Evolutionary conservation across 2,888 invertebrate species (phyloP).

Genomic region (Tenodera sinensis): DNA sequence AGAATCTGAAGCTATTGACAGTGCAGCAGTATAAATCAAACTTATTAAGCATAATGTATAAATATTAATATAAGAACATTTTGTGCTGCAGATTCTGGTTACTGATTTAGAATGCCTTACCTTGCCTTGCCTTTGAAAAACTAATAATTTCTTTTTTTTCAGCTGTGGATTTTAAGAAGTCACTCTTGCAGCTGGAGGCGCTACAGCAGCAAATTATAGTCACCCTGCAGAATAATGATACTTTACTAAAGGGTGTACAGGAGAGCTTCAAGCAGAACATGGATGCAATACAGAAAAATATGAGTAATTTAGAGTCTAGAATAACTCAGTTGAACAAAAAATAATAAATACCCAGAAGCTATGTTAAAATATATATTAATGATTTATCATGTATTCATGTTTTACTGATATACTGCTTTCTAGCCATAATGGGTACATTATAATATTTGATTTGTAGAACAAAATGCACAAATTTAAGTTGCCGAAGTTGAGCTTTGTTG

Average conservation of each 20-base stretch:
- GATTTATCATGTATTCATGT: not conserved
- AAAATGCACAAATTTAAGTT: not conserved
- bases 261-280: conserved; percentile 77
- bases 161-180: conserved; percentile 86
- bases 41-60: too few relatives aligned
- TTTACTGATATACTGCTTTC: not conserved
- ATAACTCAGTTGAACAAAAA: conserved; percentile 57
- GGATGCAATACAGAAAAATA: conserved; percentile 71
- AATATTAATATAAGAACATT: too few relatives aligned
- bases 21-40: too few relatives aligned
- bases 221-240: conserved; percentile 74
- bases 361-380: not conserved
- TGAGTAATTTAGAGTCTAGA: conserved; percentile 69
- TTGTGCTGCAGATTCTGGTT: not conserved
- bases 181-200: conserved; percentile 74
- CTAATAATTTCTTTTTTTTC: conserved; percentile 37
- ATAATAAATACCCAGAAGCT: not conserved
- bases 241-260: conserved; percentile 72
- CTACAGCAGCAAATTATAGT: conserved; percentile 68
- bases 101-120: not conserved
- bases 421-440: not conserved
- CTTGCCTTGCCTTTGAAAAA: too few relatives aligned
- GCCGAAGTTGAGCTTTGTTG: not conserved
- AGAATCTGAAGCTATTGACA: too few relatives aligned
- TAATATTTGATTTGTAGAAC: not conserved